Evolutionary conservation across 2,797 vertebrate genomes (phyloP).

Genomic region (Sarcophilus harrisii): DNA sequence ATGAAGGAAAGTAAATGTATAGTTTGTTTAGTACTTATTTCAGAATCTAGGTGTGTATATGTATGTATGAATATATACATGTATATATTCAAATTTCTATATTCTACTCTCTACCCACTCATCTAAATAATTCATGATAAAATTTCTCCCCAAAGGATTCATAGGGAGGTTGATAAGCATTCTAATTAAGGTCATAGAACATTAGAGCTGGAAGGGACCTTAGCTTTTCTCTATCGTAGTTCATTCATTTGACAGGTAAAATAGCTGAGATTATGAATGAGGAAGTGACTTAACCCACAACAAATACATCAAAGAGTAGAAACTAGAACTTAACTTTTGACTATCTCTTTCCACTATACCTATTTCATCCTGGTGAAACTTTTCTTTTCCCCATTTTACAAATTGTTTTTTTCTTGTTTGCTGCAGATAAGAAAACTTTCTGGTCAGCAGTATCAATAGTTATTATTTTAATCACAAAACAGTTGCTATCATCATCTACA

Average conservation of each 20-base stretch:
- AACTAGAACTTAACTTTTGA: not conserved
- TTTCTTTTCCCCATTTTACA: conserved; percentile 66
- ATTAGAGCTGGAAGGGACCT: not conserved
- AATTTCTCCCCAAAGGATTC: conserved; percentile 23
- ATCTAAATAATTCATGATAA: conserved; percentile 21
- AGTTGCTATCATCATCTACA: conserved; percentile 81
- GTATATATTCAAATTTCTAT: not conserved
- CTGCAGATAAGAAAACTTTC: conserved; percentile 81
- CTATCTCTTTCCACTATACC: not conserved
- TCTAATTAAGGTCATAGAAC: not conserved
- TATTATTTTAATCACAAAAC: conserved; percentile 80
- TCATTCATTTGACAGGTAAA: not conserved
- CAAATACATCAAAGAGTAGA: not conserved
- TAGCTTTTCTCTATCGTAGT: not conserved
- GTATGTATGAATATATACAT: not conserved
- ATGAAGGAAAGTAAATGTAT: not conserved
- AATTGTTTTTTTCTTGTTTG: conserved; percentile 76
- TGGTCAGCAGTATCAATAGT: conserved; percentile 83
- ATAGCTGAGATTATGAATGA: not conserved
- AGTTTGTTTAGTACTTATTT: not conserved
- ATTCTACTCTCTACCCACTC: conserved; percentile 17
- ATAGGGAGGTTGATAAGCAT: not conserved
- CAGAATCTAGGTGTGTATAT: not conserved
- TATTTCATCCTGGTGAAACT: conserved; percentile 57
- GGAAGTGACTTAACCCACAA: not conserved